phyloP scores from a whole-genome alignment of 1,140 invertebrate species.

The Tetramorium alpestre region DNA sequence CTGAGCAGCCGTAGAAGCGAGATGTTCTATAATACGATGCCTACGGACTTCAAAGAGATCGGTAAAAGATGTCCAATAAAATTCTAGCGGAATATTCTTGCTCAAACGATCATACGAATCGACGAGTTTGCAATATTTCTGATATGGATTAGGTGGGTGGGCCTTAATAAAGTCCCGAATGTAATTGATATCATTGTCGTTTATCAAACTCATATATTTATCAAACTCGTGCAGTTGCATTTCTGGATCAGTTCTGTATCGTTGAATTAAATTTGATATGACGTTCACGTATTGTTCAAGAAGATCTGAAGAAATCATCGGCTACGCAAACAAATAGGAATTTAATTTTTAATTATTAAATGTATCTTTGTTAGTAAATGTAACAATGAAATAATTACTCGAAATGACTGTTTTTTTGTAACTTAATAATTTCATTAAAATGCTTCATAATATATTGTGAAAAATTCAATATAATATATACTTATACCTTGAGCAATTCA shows the following conservation, averaged over 20 bases:
- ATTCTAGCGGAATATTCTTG: constrained; percentile 88
- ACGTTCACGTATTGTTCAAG: constrained; percentile 87
- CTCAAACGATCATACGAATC: constrained; percentile 89
- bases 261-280: constrained; percentile 88
- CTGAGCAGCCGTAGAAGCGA: constrained; percentile 89
- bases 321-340: constrained; percentile 76
- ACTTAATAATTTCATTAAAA: not conserved
- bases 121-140: constrained; percentile 89
- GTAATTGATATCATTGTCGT: constrained; percentile 89
- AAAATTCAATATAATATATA: not conserved
- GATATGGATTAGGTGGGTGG: constrained; percentile 87
- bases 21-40: constrained; percentile 91
- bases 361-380: too few species aligned
- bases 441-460: not conserved
- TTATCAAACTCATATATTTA: constrained; percentile 92
- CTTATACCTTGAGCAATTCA: constrained; percentile 28
- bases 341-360: not conserved
- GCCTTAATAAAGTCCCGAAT: constrained; percentile 90
- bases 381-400: not conserved
- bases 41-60: constrained; percentile 95
- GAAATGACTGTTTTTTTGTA: not conserved
- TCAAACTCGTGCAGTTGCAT: constrained; percentile 91
- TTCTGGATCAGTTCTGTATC: constrained; percentile 90
- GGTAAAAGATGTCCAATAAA: constrained; percentile 90
- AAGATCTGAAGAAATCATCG: constrained; percentile 89